Percentiles rank a stretch among this genome's conserved stretches.
phyloP scores from a whole-genome alignment of 2,797 vertebrate species.

The Melanotaenia maccullochi region DNA sequence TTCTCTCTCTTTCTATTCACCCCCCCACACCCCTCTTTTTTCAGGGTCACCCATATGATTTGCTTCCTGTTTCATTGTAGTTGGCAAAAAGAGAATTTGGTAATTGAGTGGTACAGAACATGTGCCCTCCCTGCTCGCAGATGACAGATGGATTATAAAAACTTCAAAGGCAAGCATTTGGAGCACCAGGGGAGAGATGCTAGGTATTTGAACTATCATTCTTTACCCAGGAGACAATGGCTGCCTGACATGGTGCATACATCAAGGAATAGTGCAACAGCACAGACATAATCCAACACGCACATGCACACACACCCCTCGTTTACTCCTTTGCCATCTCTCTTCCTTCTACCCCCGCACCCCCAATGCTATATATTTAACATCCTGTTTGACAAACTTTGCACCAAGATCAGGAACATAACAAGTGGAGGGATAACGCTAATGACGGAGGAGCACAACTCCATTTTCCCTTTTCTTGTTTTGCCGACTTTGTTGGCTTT shows the following conservation, averaged over 20 bases:
- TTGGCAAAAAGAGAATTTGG: constrained; percentile 93
- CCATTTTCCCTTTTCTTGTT: constrained; percentile 30
- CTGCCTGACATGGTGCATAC: constrained; percentile 95
- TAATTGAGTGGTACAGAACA: constrained; percentile 98
- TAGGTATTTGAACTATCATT: constrained; percentile 99
- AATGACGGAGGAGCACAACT: constrained; percentile 18
- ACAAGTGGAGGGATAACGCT: constrained; percentile 57
- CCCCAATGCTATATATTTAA: constrained; percentile 90
- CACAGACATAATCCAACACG: constrained; percentile 94
- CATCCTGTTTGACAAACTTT: constrained; percentile 94
- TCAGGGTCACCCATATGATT: constrained; percentile 89
- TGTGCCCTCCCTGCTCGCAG: constrained; percentile 97
- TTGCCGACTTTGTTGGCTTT: constrained; percentile 31
- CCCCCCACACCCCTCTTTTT: constrained; percentile 50
- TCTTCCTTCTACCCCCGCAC: constrained; percentile 37
- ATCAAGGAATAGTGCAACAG: constrained; percentile 96
- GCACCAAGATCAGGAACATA: constrained; percentile 80
- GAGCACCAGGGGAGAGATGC: constrained; percentile 97
- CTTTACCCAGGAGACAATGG: constrained; percentile 99
- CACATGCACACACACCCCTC: constrained; percentile 48
- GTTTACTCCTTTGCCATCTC: constrained; percentile 66
- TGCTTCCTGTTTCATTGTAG: constrained; percentile 92
- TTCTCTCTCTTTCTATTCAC: constrained; percentile 60
- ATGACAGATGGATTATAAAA: constrained; percentile 99
- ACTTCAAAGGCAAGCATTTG: constrained; percentile 98